phyloP scores from a whole-genome alignment of 2,797 vertebrate species.

The Craterocephalus amniculus region DNA sequence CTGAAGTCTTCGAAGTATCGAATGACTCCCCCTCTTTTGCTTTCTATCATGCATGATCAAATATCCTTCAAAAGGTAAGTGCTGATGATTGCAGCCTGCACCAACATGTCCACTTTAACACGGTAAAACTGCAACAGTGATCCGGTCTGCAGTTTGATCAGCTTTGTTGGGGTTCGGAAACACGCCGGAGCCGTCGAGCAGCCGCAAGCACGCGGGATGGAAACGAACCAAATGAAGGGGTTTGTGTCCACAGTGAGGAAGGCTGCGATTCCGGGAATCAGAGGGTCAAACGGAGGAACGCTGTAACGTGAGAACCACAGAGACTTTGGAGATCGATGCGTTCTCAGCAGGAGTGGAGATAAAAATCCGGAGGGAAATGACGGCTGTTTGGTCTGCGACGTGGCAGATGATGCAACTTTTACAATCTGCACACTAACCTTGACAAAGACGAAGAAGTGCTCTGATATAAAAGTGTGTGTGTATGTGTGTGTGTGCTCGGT shows the following conservation, averaged over 20 bases:
- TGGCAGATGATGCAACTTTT: constrained; percentile 16
- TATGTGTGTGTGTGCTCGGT: constrained; percentile 22
- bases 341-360: neutral
- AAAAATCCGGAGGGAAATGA: neutral
- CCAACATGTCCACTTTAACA: constrained; percentile 1
- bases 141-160: neutral
- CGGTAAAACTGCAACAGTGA: constrained; percentile 7
- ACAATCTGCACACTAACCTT: constrained; percentile 20
- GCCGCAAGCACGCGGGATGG: neutral
- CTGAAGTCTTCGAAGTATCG: constrained; percentile 8
- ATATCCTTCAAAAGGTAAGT: constrained; percentile 27
- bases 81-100: constrained; percentile 28
- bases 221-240: constrained; percentile 19
- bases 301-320: constrained; percentile 27
- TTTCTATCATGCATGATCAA: constrained; percentile 19
- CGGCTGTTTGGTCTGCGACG: neutral
- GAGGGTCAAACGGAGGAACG: constrained; percentile 27
- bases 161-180: neutral
- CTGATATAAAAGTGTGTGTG: constrained; percentile 11
- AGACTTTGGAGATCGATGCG: constrained; percentile 18
- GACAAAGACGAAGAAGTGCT: constrained; percentile 21
- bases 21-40: constrained; percentile 19
- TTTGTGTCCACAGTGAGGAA: constrained; percentile 26
- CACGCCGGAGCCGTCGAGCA: neutral
- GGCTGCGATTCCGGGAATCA: constrained; percentile 43